Conservation (phyloP, 1,140 invertebrate genomes). For the Calliopsis andreniformis region DNA sequence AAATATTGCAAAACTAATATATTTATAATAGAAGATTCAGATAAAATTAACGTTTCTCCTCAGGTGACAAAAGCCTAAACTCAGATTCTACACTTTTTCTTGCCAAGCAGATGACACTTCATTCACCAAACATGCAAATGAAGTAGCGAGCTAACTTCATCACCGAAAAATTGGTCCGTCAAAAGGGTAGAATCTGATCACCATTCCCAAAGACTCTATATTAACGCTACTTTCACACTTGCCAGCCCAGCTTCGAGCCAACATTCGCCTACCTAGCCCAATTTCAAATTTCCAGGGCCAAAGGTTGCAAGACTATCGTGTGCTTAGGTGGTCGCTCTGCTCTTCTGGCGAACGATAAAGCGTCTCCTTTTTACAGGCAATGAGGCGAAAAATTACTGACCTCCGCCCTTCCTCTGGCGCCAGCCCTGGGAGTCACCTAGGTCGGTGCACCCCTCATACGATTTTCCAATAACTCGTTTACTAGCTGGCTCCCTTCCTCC, state of each 20-base stretch:
- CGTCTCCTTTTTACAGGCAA: slow-evolving; percentile 62
- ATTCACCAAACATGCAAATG: slow-evolving; percentile 3
- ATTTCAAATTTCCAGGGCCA: slow-evolving; percentile 31
- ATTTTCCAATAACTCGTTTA: slow-evolving; percentile 67
- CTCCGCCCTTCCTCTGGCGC: slow-evolving; percentile 5
- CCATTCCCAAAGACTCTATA: slow-evolving; percentile 57
- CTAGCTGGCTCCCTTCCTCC: slow-evolving; percentile 27
- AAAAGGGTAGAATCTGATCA: slow-evolving; percentile 61
- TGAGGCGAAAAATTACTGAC: slow-evolving; percentile 69
- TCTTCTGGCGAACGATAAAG: slow-evolving; percentile 54
- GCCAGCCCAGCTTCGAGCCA: slow-evolving; percentile 25
- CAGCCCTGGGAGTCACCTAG: slow-evolving; percentile 31
- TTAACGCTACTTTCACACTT: slow-evolving; percentile 21
- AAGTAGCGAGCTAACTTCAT: slow-evolving; percentile 43
- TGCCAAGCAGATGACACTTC: slow-evolving; percentile 38
- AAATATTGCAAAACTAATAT: no score
- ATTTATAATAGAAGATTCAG: no score
- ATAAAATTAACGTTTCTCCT: neutral
- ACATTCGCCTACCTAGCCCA: no score
- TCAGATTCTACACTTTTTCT: slow-evolving; percentile 25
- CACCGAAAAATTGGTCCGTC: slow-evolving; percentile 59
- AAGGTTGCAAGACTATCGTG: no score
- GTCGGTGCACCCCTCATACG: slow-evolving; percentile 49
- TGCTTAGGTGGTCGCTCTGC: slow-evolving; percentile 15
- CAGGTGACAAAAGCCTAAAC: neutral